A percentile compares a stretch with the other conserved stretches of the same genome.
Conservation (phyloP, 2,888 invertebrate genomes). For the Drosophila falleni region DNA sequence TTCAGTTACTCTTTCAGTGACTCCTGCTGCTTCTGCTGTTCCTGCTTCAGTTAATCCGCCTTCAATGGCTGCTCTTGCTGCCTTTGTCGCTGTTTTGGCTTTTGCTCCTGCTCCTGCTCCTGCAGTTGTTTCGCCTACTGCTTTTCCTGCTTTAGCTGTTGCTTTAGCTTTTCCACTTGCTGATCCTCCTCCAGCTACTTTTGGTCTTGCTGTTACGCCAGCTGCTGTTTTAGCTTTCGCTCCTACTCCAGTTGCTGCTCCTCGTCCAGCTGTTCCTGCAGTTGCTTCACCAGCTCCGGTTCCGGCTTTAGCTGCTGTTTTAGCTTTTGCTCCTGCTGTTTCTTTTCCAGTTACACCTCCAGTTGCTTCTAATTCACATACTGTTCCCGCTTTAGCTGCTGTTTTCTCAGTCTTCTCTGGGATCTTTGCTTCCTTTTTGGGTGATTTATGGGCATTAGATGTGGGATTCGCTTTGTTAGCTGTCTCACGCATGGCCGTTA, state of each 20-base stretch:
- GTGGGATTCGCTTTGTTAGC: conserved; percentile 33
- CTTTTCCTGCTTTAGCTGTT: not conserved
- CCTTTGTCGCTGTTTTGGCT: too few relatives aligned
- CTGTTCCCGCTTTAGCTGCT: not conserved
- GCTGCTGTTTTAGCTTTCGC: not conserved
- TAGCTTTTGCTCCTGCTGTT: too few relatives aligned
- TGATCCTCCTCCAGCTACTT: not conserved
- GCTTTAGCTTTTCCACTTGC: not conserved
- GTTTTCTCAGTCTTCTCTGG: not conserved
- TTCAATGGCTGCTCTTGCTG: too few relatives aligned
- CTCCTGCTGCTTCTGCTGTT: not conserved
- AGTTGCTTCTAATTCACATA: too few relatives aligned
- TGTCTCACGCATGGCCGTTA: conserved; percentile 53
- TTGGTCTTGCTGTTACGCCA: too few relatives aligned
- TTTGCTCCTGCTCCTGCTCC: not conserved
- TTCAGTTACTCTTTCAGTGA: not conserved
- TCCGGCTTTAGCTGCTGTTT: too few relatives aligned
- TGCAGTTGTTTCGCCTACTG: not conserved
- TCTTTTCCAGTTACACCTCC: too few relatives aligned
- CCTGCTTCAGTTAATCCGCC: not conserved
- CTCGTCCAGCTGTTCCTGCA: too few relatives aligned
- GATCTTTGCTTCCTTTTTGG: conserved; percentile 19
- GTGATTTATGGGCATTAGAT: not conserved
- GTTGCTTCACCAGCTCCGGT: too few relatives aligned
- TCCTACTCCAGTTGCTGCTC: too few relatives aligned